phyloP scores from a whole-genome alignment of 2,797 vertebrate genomes.

The Alfaro cultratus region DNA sequence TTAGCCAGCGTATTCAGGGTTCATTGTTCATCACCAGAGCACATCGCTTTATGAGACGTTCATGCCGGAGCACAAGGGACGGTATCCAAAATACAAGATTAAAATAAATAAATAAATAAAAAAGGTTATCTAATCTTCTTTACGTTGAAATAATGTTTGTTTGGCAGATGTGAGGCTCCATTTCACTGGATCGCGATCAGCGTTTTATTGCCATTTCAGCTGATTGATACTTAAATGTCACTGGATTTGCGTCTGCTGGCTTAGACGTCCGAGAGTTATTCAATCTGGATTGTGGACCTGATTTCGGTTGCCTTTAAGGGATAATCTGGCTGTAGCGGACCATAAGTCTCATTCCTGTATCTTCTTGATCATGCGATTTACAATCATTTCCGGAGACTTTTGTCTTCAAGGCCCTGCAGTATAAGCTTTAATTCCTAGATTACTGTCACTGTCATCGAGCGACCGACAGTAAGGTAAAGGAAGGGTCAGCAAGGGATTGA shows the following conservation, averaged over 20 bases:
- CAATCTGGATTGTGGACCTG: slow-evolving; percentile 41
- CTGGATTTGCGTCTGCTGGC: slow-evolving; percentile 50
- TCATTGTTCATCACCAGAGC: slow-evolving; percentile 36
- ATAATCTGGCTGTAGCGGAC: slow-evolving; percentile 24
- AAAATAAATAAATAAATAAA: background rate
- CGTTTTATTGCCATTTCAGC: slow-evolving; percentile 46
- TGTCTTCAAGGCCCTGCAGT: slow-evolving; percentile 1
- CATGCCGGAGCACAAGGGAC: slow-evolving; percentile 27
- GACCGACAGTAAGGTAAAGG: slow-evolving; percentile 22
- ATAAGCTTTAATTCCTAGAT: slow-evolving; percentile 59
- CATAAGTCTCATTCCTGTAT: slow-evolving; percentile 32
- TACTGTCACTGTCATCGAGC: slow-evolving; percentile 24
- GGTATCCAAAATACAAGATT: slow-evolving; percentile 31
- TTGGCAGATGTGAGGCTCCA: slow-evolving; percentile 43
- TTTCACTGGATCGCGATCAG: slow-evolving; percentile 41
- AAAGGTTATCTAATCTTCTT: slow-evolving; percentile 46
- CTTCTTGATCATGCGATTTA: slow-evolving; percentile 28
- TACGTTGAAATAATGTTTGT: slow-evolving; percentile 46
- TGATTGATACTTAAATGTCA: slow-evolving; percentile 62
- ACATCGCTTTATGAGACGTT: slow-evolving; percentile 30
- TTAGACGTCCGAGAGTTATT: slow-evolving; percentile 26
- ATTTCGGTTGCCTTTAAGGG: slow-evolving; percentile 9
- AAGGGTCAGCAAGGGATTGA: slow-evolving; percentile 49
- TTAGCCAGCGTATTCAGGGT: slow-evolving; percentile 37
- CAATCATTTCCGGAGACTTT: slow-evolving; percentile 21